phyloP scores from a whole-genome alignment of 2,113 vertebrate species.

The Perca schrenkii region DNA sequence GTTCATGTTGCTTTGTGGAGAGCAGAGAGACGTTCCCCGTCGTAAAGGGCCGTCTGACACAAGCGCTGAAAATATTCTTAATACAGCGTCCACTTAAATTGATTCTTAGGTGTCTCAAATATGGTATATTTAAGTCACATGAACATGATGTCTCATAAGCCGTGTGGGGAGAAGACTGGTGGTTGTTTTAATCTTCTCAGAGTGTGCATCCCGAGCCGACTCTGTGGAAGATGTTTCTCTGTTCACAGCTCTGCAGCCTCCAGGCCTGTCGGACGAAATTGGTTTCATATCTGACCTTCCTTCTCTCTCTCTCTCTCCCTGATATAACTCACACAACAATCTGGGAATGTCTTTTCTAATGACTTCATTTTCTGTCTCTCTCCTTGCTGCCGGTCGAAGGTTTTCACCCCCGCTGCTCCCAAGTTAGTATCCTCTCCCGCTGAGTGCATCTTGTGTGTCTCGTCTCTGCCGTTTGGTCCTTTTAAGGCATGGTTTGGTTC shows the following conservation, averaged over 20 bases:
- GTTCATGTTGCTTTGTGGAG: too few relatives aligned
- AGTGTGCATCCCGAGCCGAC: too few relatives aligned
- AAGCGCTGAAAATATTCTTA: too few relatives aligned
- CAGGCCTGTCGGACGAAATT: background rate
- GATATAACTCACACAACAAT: background rate
- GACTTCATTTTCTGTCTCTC: constrained; percentile 14
- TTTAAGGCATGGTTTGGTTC: constrained; percentile 46
- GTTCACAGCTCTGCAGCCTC: background rate
- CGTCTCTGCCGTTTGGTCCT: constrained; percentile 14
- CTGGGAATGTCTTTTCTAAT: constrained; percentile 22
- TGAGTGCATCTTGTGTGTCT: constrained; percentile 46
- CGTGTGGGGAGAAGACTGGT: background rate
- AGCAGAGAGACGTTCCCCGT: too few relatives aligned
- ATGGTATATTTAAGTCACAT: too few relatives aligned
- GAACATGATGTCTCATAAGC: background rate
- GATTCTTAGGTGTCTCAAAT: too few relatives aligned
- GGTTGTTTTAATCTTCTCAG: background rate
- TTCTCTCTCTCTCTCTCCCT: background rate
- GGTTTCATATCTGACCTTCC: constrained; percentile 5
- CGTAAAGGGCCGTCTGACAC: too few relatives aligned
- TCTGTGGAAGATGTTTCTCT: background rate
- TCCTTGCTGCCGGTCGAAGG: constrained; percentile 75
- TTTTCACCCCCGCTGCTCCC: constrained; percentile 89
- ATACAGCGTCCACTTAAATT: too few relatives aligned
- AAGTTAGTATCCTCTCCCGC: constrained; percentile 92